Evolutionary conservation across 2,888 invertebrate species (phyloP).

Genomic region (Drosophila pseudotalamancana): DNA sequence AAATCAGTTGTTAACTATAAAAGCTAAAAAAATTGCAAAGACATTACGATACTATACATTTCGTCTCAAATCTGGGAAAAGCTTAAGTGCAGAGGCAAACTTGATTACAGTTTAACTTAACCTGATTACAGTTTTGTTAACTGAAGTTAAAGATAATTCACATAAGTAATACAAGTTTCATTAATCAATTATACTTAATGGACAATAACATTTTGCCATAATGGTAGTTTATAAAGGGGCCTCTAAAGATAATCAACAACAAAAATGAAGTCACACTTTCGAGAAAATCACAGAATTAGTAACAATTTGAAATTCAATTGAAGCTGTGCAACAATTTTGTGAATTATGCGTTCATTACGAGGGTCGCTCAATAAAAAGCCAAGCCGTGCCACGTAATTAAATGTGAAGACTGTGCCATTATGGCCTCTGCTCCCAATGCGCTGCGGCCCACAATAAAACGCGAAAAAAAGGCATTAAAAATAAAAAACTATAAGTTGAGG

Average conservation of each 20-base stretch:
- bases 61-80: too few relatives aligned
- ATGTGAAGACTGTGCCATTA: slow-evolving; percentile 67
- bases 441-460: slow-evolving; percentile 50
- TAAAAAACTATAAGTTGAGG: slow-evolving; percentile 44
- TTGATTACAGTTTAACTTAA: too few relatives aligned
- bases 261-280: slow-evolving; percentile 1
- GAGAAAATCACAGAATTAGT: slow-evolving; percentile 41
- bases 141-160: not conserved
- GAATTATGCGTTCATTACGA: slow-evolving; percentile 35
- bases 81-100: too few relatives aligned
- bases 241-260: not conserved
- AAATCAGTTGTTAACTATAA: too few relatives aligned
- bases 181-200: slow-evolving; percentile 4
- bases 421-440: slow-evolving; percentile 65
- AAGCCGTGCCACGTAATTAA: slow-evolving; percentile 68
- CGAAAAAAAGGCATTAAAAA: slow-evolving; percentile 26
- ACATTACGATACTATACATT: too few relatives aligned
- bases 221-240: not conserved
- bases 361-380: slow-evolving; percentile 35
- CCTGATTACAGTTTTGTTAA: too few relatives aligned
- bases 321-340: slow-evolving; percentile 41
- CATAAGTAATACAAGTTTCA: not conserved
- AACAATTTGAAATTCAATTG: slow-evolving; percentile 51
- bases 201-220: not conserved
- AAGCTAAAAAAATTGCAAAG: too few relatives aligned